Conservation (phyloP, 2,113 vertebrate species). For the Tyrannus savana region DNA sequence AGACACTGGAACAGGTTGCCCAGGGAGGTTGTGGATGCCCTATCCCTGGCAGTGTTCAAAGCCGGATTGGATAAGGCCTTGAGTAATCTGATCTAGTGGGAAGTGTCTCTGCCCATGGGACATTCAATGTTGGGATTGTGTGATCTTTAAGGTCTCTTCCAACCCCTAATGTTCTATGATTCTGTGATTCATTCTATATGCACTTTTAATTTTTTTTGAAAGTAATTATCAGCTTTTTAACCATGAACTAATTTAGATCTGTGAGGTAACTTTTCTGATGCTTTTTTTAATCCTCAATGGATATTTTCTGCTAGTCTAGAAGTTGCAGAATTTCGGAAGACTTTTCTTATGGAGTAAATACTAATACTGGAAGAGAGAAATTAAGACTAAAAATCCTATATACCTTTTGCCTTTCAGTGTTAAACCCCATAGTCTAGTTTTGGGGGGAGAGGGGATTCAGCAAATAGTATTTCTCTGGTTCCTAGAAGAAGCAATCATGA, state of each 20-base stretch:
- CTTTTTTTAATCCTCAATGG: not conserved
- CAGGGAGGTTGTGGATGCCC: not conserved
- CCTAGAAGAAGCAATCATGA: not conserved
- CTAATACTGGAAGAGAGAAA: not conserved
- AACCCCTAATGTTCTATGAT: not conserved
- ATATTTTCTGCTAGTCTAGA: not conserved
- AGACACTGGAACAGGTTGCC: not conserved
- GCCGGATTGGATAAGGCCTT: not conserved
- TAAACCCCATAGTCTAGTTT: not conserved
- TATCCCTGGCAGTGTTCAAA: not conserved
- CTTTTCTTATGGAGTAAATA: not conserved
- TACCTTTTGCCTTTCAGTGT: not conserved
- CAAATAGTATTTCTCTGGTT: not conserved
- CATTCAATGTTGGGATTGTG: too few relatives aligned
- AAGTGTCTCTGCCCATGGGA: not conserved
- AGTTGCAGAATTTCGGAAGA: not conserved
- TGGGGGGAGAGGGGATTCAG: not conserved
- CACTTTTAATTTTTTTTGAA: not conserved
- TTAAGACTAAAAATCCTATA: not conserved
- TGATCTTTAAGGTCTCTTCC: not conserved
- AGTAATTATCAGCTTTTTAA: not conserved
- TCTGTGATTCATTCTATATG: not conserved
- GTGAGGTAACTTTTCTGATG: not conserved
- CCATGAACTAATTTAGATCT: not conserved
- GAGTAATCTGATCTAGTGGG: not conserved